A percentile compares a stretch with the other conserved stretches of the same genome.
phyloP scores from a whole-genome alignment of 2,113 vertebrate species.

The Antechinus flavipes region DNA sequence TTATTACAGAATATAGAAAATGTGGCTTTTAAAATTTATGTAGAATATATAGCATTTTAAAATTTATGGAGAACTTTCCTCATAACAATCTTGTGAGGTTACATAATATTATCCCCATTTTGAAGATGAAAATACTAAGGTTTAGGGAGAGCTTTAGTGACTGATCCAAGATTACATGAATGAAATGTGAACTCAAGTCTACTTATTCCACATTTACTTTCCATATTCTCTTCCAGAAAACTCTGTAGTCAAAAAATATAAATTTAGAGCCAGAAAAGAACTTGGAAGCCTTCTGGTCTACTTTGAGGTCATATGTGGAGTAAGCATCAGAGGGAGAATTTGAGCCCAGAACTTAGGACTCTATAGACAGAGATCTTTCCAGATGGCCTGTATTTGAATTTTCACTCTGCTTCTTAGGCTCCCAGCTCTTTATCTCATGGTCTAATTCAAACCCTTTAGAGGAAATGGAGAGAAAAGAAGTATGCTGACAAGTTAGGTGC shows the following conservation, averaged over 20 bases:
- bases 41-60: background rate
- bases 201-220: background rate
- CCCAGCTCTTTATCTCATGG: background rate
- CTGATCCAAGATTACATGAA: background rate
- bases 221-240: background rate
- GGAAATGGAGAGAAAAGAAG: background rate
- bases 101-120: background rate
- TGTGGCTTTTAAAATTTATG: background rate
- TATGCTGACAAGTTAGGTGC: background rate
- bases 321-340: background rate
- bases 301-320: background rate
- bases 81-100: background rate
- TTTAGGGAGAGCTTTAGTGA: background rate
- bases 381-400: background rate
- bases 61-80: background rate
- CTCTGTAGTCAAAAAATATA: background rate
- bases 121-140: background rate
- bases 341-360: background rate
- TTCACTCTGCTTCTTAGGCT: background rate
- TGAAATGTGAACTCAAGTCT: background rate
- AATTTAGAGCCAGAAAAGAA: background rate
- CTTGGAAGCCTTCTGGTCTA: background rate
- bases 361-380: background rate
- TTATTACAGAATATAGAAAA: background rate
- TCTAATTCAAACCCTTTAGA: background rate